Evolutionary conservation across 2,797 vertebrate genomes (phyloP), one percentile per base, ranked within the genome.

Genomic region (Sebastolobus alascanus): DNA sequence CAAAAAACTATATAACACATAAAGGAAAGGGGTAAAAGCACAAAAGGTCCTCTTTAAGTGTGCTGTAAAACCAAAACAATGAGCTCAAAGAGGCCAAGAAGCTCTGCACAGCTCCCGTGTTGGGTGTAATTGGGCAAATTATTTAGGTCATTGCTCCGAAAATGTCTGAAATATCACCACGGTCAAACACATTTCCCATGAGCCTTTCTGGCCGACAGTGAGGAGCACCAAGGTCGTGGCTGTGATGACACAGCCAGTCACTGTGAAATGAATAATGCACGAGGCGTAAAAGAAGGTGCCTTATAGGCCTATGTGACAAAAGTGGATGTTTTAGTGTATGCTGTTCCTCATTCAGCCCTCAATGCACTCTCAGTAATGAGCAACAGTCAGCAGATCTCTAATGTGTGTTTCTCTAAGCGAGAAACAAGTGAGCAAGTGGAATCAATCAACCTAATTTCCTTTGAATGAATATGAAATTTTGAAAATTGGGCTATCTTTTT

Each of bases 241-340:
- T 60, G 22, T 83, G 89, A 90, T 83, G 89, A 90, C 76, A 82
- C 73, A 77, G 72, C 46, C 71, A 27, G 73, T 83, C 73, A 73
- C 68, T 75, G 59, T 27, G 38, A 35, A 8, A 86, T 88, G 77
- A 90, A 92, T 92, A 90, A 89, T 89, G 79, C 72, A 92, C 20
- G 65, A 38, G 66, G 33, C 40, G 38, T 50, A 43, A 61, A 74
- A 71, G 64, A 66, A 77, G 52, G 60, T n/a, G 11, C 67, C 20
- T 63, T 29, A 11, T 33, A 52, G 50, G 0, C 46, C 73, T 33
- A 76, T 82, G 68, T 72, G 83, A 79, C 83, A 82, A 27, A 63
- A 78, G 58, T n/a, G 31, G 40, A 40, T 31, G 73, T 75, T 72
- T 66, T 6, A 31, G 43, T 31, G 40, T 52, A n/a, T 16, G 27